A percentile compares a stretch with the other conserved stretches of the same genome.
phyloP scores from a whole-genome alignment of 2,113 vertebrate species.

The Oryzias celebensis region DNA sequence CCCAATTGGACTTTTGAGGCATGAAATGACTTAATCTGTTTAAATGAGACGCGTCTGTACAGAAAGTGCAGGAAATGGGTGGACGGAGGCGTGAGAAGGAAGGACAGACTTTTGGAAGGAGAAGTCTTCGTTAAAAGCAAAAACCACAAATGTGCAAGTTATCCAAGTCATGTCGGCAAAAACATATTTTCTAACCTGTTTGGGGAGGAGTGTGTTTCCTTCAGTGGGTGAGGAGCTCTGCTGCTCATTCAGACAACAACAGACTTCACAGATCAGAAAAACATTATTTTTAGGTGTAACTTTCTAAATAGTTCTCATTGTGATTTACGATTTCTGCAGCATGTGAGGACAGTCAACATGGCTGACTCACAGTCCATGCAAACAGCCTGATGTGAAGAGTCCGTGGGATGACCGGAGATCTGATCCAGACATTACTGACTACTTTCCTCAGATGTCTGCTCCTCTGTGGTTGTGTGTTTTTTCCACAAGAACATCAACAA shows the following conservation, averaged over 20 bases:
- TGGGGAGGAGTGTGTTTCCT: slow-evolving; percentile 23
- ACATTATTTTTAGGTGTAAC: slow-evolving; percentile 33
- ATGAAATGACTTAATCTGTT: neutral
- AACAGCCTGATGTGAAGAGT: slow-evolving; percentile 43
- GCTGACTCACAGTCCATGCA: slow-evolving; percentile 57
- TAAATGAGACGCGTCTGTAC: slow-evolving; percentile 1
- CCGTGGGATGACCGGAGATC: slow-evolving; percentile 9
- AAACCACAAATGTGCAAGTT: slow-evolving; percentile 32
- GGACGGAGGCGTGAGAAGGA: slow-evolving; percentile 6
- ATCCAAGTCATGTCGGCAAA: slow-evolving; percentile 39
- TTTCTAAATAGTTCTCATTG: slow-evolving; percentile 21
- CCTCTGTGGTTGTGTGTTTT: slow-evolving; percentile 49
- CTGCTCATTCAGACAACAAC: slow-evolving; percentile 16
- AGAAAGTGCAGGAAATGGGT: neutral
- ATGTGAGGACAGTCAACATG: slow-evolving; percentile 22
- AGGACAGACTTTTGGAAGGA: slow-evolving; percentile 20
- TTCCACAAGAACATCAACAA: slow-evolving; percentile 28
- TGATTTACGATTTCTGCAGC: slow-evolving; percentile 24
- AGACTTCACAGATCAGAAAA: slow-evolving; percentile 13
- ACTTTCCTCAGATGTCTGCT: slow-evolving; percentile 33
- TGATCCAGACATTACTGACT: slow-evolving; percentile 59
- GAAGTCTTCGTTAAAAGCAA: slow-evolving; percentile 18
- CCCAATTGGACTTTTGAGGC: neutral
- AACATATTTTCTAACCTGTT: slow-evolving; percentile 36
- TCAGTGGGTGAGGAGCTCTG: slow-evolving; percentile 23